Base-by-base conservation (phyloP, 1,140 invertebrate species). In the Cydia splendana region DNA sequence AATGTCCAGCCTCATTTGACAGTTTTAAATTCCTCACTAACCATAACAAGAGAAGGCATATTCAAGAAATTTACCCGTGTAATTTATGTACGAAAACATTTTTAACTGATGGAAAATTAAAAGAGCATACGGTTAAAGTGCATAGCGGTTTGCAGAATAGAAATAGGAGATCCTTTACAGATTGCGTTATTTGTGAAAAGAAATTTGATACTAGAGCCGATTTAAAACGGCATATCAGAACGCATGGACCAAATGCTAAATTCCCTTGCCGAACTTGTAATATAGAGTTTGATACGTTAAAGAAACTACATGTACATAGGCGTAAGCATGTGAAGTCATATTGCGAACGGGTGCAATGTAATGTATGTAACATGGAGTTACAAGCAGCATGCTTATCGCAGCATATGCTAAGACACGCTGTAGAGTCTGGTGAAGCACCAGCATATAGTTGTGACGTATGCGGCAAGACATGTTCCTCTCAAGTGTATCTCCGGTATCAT, bases 121-220 rank as follows among this genome's bases (percentile, higher is more conserved):
- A 82, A 76, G 81, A 85, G 24, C 83, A 85, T n/a, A 78, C 73
- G 10, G 80, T 78, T 1, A 81, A 67, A 65, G 69, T 80, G 12
- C 83, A 85, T 28, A 81, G 79, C 38, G 80, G 81, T 18, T 76
- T 85, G 12, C 82, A 85, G n/a, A 80, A 77, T 18, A 85, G 82
- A 73, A 81, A 80, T 28, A 79, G 81, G 28, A 75, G 84, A 15
- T 80, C 75, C 18, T 75, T 79, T 34, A 78, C 83, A 5, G 80
- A 83, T 20, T 85, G 84, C 53, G 77, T 82, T 1, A 62, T 85
- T 7, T 85, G 84, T 30, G 77, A 81, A n/a, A 75, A 77, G 9
- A 81, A 80, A 34, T 85, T 81, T 76, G 79, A 81, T 28, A 81
- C 65, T 9, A 74, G 79, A 28, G 81, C 78, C 71, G 78, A 82